These are phyloP conservation scores for Leucoraja ocellata DNA, from an alignment of 2,797 vertebrate genomes.

Conservation along the genomic window DNA sequence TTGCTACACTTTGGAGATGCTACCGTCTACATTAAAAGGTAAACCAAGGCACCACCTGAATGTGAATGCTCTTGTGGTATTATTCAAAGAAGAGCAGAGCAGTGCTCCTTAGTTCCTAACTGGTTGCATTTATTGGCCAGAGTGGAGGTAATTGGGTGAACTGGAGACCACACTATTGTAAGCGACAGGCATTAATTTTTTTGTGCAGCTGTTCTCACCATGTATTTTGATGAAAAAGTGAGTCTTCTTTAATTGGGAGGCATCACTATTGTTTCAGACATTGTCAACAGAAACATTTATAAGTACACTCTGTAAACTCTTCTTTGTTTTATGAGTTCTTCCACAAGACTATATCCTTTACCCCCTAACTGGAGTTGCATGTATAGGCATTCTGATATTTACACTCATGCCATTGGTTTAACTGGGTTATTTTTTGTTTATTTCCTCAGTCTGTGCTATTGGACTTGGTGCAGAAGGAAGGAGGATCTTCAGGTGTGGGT, in stretches of 20 bases:
- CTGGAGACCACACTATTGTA: not conserved
- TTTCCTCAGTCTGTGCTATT: constrained; percentile 56
- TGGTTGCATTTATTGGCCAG: not conserved
- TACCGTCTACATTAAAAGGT: not conserved
- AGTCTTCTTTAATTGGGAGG: not conserved
- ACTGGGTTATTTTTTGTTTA: not conserved
- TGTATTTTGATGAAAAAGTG: not conserved
- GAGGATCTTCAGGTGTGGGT: constrained; percentile 49
- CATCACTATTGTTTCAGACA: not conserved
- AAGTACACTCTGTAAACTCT: no score
- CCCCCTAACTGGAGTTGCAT: not conserved
- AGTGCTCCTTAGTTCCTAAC: not conserved
- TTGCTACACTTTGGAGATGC: not conserved
- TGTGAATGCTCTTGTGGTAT: not conserved
- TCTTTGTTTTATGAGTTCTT: not conserved
- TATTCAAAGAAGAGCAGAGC: not conserved
- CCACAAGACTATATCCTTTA: not conserved
- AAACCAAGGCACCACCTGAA: not conserved
- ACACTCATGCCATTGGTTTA: not conserved
- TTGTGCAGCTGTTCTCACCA: not conserved
- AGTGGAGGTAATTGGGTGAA: no score
- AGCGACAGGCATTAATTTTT: not conserved
- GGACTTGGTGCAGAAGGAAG: constrained; percentile 57
- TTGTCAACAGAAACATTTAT: not conserved
- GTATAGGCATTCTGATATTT: not conserved